Evolutionary conservation across 2,113 vertebrate species (phyloP).

Genomic region (Ciconia maguari): DNA sequence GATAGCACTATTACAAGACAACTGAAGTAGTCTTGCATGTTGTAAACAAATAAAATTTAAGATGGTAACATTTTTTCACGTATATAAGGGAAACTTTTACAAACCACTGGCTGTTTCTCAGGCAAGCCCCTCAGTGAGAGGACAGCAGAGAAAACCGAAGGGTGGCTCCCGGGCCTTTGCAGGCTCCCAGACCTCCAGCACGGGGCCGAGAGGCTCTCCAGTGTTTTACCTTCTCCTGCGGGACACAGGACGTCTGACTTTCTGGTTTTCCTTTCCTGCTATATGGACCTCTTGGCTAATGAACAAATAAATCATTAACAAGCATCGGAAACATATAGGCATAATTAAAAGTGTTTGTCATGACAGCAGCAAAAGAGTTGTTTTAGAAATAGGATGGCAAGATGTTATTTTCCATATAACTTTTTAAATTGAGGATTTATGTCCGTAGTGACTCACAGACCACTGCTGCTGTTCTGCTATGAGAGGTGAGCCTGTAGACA

Average conservation of each 20-base stretch:
- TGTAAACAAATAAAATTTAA: not conserved
- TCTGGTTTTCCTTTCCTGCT: not conserved
- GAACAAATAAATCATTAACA: not conserved
- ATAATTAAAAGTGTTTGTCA: not conserved
- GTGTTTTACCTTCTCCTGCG: not conserved
- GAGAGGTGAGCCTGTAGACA: not conserved
- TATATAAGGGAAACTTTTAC: not conserved
- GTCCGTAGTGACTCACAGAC: not conserved
- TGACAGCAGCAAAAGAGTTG: not conserved
- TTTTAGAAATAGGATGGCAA: not conserved
- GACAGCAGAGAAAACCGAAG: not conserved
- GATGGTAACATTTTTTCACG: not conserved
- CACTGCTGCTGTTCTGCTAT: not conserved
- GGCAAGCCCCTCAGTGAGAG: not conserved
- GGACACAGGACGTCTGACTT: not conserved
- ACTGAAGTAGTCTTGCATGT: not conserved
- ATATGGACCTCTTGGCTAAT: not conserved
- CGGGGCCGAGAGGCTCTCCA: accelerated
- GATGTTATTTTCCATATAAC: not conserved
- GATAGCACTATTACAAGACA: not conserved
- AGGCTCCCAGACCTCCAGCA: not conserved
- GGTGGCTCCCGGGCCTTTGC: not conserved
- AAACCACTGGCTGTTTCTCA: not conserved
- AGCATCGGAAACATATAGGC: not conserved
- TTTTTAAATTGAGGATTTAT: not conserved